These are phyloP conservation scores for Thelaira solivaga DNA, from an alignment of 2,888 invertebrate species.

Conservation along the genomic window DNA sequence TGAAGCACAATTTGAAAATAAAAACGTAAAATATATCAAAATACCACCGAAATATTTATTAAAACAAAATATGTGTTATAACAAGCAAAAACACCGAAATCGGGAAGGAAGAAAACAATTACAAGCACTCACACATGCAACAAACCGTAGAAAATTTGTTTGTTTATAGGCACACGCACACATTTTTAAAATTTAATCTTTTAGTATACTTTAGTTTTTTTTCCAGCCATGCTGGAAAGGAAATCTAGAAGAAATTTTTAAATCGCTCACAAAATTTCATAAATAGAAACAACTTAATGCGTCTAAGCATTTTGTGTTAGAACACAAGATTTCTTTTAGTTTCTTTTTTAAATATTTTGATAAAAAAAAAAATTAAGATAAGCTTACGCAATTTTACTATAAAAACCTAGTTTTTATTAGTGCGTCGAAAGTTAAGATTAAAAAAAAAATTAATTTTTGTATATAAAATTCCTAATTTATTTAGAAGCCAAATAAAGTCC, in stretches of 20 bases:
- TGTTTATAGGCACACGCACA: not conserved
- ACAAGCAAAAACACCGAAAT: constrained; percentile 30
- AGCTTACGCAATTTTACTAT: constrained; percentile 26
- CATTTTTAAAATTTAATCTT: constrained; percentile 18
- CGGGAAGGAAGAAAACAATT: constrained; percentile 4
- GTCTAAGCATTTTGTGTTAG: no score
- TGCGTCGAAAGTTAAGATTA: not conserved
- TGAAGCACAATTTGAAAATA: constrained; percentile 67
- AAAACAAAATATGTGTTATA: constrained; percentile 21
- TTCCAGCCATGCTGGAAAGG: no score
- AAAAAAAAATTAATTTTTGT: not conserved
- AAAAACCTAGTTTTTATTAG: not conserved
- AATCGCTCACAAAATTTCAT: not conserved
- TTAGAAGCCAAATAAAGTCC: no score
- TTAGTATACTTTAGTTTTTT: not conserved
- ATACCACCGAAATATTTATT: constrained; percentile 36
- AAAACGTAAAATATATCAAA: constrained; percentile 67
- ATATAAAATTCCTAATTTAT: no score
- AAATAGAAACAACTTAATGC: no score
- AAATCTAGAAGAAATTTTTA: constrained; percentile 3
- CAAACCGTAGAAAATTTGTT: not conserved
- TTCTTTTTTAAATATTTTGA: not conserved
- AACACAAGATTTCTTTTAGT: not conserved
- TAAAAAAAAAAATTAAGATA: not conserved
- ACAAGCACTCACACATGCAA: constrained; percentile 5